Evolutionary conservation across 2,113 vertebrate genomes (phyloP), one percentile per base, ranked within the genome.

Genomic region (Xiphias gladius): DNA sequence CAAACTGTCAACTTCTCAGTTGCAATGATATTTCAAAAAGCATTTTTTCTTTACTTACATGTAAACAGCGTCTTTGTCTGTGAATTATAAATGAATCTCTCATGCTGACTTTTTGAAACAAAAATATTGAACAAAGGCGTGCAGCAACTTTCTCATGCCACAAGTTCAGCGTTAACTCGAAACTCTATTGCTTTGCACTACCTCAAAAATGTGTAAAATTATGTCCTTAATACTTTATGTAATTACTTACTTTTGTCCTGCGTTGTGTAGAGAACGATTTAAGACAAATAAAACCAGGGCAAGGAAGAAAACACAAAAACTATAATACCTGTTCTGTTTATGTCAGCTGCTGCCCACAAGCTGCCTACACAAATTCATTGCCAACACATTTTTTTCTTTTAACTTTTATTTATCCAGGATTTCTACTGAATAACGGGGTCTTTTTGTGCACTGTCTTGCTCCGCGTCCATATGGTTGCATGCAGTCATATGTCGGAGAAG

Each of bases 11-110:
- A 30, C 26, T 26, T 66, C 39, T 72, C 50, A 26, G 43, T 52
- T 35, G 50, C 13, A 2, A 59, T 57, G 28, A 28, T 30, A 41
- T 69, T 84, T 58, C 70, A 20, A 73, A 73, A 75, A 69, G n/a
- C 50, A 8, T 1, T 30, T 63, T 52, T 70, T 58, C 54, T 79
- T 81, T 32, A 63, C 55, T 80, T 80, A 28, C 70, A 73, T 86
- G 80, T 55, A 77, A 89, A 83, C 80, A 57, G 57, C 7, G 2
- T 30, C 8, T 55, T 80, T 87, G 70, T 75, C 65, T 68, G 57
- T 50, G 76, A 79, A 79, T 65, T 41, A 79, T 32, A 41, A 76
- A 79, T 50, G 48, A 76, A 52, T n/a, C 73, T 63, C 4, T 52
- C 7, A 50, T 35, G 19, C 22, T 62, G 57, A 28, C 61, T 43